Conservation (phyloP, 1,140 invertebrate genomes). For the Caenorhabditis briggsae region DNA sequence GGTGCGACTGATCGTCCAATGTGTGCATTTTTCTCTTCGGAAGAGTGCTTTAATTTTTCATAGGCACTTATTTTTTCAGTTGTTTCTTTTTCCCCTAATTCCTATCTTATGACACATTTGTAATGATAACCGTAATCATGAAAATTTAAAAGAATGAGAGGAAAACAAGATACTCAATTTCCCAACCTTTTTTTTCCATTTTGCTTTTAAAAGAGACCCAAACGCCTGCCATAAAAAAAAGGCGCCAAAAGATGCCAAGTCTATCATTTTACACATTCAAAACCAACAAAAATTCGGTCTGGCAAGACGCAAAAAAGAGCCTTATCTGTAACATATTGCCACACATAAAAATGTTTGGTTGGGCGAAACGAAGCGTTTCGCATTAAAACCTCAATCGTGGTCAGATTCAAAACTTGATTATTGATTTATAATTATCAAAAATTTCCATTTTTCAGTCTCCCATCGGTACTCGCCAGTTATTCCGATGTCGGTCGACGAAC, state of each 20-base stretch:
- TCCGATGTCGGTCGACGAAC: conserved; percentile 46
- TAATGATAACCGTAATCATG: not conserved
- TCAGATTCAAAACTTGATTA: not conserved
- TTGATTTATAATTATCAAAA: not conserved
- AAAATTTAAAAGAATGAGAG: not conserved
- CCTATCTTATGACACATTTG: conserved; percentile 11
- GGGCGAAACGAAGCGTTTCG: not conserved
- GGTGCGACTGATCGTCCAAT: not conserved
- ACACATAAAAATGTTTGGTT: conserved; percentile 19
- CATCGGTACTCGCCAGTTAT: conserved; percentile 33
- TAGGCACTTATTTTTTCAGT: no score
- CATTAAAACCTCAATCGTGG: not conserved
- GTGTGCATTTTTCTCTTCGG: not conserved
- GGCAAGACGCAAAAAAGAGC: not conserved
- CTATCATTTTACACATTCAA: conserved; percentile 24
- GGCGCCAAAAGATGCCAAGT: not conserved
- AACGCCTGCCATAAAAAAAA: not conserved
- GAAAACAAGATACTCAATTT: not conserved
- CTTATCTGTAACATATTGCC: conserved; percentile 2
- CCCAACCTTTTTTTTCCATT: not conserved
- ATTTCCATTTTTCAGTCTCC: not conserved
- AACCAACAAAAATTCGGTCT: conserved; percentile 19
- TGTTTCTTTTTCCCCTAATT: conserved; percentile 15
- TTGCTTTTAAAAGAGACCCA: not conserved
- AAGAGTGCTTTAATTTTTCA: no score